Evolutionary conservation across 2,888 invertebrate species (phyloP).

Genomic region (Fragum whitleyi): DNA sequence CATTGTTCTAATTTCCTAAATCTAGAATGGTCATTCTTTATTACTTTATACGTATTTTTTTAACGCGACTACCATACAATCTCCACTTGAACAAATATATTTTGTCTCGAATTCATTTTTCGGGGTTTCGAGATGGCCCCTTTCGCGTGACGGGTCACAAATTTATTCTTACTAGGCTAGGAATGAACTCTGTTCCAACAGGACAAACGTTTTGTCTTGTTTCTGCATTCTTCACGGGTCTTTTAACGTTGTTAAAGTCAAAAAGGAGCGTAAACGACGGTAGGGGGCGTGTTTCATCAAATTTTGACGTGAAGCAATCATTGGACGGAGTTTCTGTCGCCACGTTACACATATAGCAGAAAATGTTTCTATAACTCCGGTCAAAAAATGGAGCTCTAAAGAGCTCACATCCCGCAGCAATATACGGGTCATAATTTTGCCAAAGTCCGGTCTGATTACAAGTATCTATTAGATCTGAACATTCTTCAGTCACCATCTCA

Average conservation of each 20-base stretch:
- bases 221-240: neutral
- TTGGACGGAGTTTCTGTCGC: neutral
- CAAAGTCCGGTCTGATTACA: slow-evolving; percentile 11
- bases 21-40: no score
- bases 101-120: no score
- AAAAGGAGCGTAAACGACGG: neutral
- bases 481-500: neutral
- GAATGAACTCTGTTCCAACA: neutral
- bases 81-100: no score
- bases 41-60: no score
- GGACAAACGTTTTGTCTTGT: neutral
- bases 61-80: no score
- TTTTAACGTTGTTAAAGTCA: slow-evolving; percentile 4
- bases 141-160: no score
- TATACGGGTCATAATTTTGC: neutral
- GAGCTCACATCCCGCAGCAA: neutral
- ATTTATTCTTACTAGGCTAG: neutral
- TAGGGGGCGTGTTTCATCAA: neutral
- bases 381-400: slow-evolving; percentile 7
- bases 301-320: neutral
- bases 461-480: neutral
- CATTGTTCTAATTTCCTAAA: no score
- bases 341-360: slow-evolving; percentile 1
- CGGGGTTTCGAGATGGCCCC: no score
- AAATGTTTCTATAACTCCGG: neutral